Evolutionary conservation across 1,140 invertebrate species (phyloP), one percentile per base, ranked within the genome.

Genomic region (Stenopsyche tienmushanensis): DNA sequence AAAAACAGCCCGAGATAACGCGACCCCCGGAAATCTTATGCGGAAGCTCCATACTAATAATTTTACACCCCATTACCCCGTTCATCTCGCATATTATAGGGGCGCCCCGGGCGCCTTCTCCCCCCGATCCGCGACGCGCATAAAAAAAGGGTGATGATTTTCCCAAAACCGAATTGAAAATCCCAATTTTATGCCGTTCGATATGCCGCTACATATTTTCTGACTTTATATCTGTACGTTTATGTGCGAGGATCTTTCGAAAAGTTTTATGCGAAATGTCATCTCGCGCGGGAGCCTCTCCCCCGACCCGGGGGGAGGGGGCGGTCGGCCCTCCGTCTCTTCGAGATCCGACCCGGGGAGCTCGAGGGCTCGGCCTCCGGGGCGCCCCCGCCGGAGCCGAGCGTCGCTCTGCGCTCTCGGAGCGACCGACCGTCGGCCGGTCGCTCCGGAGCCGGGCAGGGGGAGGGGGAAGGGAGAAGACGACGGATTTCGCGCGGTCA

Each of bases 111-210:
- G 52, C 45, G 42, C 50, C 55, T 65, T 65, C 44, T 65, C 15
- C 18, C 21, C 15, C 29, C 41, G 34, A 24, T 44, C 29, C 55
- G 62, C 47, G 62, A 49, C 52, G 26, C 52, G 62, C 62, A 64
- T 67, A 67, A 64, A 67, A 50, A 67, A 67, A 64, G 67, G 68
- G 68, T 70, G 68, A 70, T 70, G 68, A 70, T 70, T 70, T 70
- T 66, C 68, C 41, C 64, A 66, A 70, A 70, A 70, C 68, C 68
- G 68, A 70, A 70, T 70, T 70, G 68, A 70, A 69, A 70, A 70
- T 70, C 68, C 68, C 60, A 64, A 70, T 70, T 66, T 70, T 70
- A 70, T 64, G 68, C 60, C 68, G 60, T 69, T 63, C 68, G 68
- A 70, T 69, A 66, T 66, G 68, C 68, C 68, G 64, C 68, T 70